Evolutionary conservation across 2,888 invertebrate species (phyloP).

Genomic region (Cryptocheilus praepositus): DNA sequence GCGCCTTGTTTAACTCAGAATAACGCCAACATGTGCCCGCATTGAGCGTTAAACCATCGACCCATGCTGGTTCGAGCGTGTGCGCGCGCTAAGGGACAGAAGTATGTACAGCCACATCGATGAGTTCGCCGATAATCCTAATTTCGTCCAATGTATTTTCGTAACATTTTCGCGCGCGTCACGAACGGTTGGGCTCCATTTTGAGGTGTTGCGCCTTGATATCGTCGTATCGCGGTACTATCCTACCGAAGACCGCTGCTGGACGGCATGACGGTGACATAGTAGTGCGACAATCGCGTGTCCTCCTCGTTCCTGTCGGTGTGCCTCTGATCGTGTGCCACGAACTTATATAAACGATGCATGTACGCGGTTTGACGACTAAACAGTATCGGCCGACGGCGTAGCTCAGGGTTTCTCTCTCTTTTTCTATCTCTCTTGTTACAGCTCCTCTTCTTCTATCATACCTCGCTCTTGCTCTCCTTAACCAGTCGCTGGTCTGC

Average conservation of each 20-base stretch:
- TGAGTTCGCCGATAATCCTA: too few species aligned
- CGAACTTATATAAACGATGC: constrained; percentile 59
- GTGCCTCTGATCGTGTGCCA: constrained; percentile 7
- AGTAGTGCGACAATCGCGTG: constrained; percentile 43
- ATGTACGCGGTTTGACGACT: constrained; percentile 43
- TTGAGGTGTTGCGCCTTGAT: too few species aligned
- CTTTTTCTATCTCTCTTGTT: background rate
- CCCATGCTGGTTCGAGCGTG: too few species aligned
- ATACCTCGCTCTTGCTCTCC: background rate
- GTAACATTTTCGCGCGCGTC: too few species aligned
- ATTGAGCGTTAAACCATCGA: too few species aligned
- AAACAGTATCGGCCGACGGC: constrained; percentile 29
- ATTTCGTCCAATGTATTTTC: too few species aligned
- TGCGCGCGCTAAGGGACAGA: too few species aligned
- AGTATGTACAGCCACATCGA: too few species aligned
- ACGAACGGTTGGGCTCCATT: too few species aligned
- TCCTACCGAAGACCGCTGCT: constrained; percentile 23
- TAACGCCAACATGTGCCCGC: too few species aligned
- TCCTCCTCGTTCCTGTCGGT: constrained; percentile 29
- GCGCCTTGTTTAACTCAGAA: too few species aligned
- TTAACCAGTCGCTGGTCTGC: constrained; percentile 13
- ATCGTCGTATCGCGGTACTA: too few species aligned
- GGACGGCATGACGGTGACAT: constrained; percentile 40
- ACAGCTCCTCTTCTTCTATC: constrained; percentile 17
- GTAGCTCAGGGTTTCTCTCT: background rate